Evolutionary conservation across 2,113 vertebrate species (phyloP).

Genomic region (Malaclemys terrapin): DNA sequence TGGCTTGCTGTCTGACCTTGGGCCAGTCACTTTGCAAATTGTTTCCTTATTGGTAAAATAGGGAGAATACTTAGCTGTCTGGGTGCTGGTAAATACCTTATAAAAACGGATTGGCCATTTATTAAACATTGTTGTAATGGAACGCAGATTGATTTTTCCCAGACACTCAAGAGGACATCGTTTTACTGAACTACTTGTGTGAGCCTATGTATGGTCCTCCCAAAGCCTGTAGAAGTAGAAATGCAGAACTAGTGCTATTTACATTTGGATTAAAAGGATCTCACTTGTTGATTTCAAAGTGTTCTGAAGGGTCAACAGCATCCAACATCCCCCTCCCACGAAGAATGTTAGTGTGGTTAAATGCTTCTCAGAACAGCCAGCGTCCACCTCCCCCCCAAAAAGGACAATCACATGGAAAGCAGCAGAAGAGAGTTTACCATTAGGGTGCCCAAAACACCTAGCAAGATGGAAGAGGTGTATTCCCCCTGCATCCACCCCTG

Average conservation of each 20-base stretch:
- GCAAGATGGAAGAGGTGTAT: accelerated
- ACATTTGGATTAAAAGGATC: neutral
- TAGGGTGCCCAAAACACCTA: accelerated
- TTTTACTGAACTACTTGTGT: neutral
- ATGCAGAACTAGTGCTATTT: neutral
- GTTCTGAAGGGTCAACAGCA: accelerated
- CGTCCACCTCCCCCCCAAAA: neutral
- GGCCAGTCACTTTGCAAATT: accelerated
- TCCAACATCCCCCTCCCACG: neutral
- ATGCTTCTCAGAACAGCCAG: accelerated
- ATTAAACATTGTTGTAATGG: neutral
- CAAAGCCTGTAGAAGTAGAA: neutral
- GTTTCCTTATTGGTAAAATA: accelerated
- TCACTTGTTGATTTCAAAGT: neutral
- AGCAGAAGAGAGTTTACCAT: neutral
- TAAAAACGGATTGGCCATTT: neutral
- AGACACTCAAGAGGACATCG: neutral
- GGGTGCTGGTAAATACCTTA: neutral
- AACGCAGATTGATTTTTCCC: neutral
- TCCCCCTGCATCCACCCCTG: neutral
- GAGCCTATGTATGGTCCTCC: neutral
- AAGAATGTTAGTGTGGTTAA: neutral
- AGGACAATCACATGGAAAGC: neutral
- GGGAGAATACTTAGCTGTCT: neutral
- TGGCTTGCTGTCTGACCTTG: neutral